phyloP scores from a whole-genome alignment of 1,140 invertebrate species.

The Nilaparvata lugens region DNA sequence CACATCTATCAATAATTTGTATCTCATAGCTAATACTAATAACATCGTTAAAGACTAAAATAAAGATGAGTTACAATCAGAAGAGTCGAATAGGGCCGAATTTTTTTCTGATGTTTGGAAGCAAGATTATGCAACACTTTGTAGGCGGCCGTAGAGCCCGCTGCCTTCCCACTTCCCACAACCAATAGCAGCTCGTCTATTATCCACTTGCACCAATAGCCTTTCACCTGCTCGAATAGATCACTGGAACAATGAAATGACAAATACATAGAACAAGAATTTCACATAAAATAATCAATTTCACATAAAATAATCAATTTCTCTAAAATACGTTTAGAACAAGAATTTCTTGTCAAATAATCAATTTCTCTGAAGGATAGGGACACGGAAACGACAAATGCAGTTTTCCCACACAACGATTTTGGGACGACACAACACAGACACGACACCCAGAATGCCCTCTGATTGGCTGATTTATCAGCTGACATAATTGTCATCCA shows the following conservation, averaged over 20 bases:
- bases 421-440: too few species aligned
- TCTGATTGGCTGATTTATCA: too few species aligned
- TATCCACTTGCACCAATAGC: constrained; percentile 22
- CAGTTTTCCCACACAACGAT: too few species aligned
- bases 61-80: constrained; percentile 16
- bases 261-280: background rate
- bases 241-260: constrained; percentile 15
- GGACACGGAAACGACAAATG: too few species aligned
- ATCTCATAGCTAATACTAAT: too few species aligned
- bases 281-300: background rate
- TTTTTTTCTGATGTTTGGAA: constrained; percentile 17
- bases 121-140: constrained; percentile 22
- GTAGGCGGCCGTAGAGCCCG: constrained; percentile 16
- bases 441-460: too few species aligned
- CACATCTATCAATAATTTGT: too few species aligned
- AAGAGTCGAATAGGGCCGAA: constrained; percentile 21
- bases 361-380: too few species aligned
- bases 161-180: constrained; percentile 15
- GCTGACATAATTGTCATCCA: too few species aligned
- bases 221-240: constrained; percentile 21
- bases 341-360: too few species aligned
- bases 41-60: background rate
- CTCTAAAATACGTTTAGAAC: too few species aligned
- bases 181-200: constrained; percentile 21
- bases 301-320: background rate